These are phyloP conservation scores for Drosophila novamexicana DNA, from an alignment of 1,140 invertebrate genomes.

Conservation along the genomic window DNA sequence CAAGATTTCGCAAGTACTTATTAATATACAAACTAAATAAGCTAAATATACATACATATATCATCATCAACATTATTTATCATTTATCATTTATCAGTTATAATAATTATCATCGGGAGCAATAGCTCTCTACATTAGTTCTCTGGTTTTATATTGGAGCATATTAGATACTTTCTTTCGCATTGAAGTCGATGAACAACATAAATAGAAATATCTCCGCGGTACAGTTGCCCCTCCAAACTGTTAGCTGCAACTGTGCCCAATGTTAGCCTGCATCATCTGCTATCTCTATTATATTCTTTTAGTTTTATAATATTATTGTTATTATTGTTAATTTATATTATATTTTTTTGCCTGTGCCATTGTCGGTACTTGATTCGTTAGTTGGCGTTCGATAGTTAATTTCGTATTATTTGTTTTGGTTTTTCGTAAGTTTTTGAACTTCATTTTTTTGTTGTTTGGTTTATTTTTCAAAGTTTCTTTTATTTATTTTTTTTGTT, in stretches of 20 bases:
- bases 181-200: too few relatives aligned
- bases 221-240: slow-evolving; percentile 24
- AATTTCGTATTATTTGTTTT: slow-evolving; percentile 41
- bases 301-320: neutral
- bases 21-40: slow-evolving; percentile 69
- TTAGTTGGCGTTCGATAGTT: slow-evolving; percentile 49
- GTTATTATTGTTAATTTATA: too few relatives aligned
- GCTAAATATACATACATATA: slow-evolving; percentile 74
- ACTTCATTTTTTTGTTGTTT: slow-evolving; percentile 53
- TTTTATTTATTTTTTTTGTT: slow-evolving; percentile 44
- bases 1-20: slow-evolving; percentile 70
- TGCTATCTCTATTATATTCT: slow-evolving; percentile 1
- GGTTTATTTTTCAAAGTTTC: slow-evolving; percentile 38
- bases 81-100: slow-evolving; percentile 39
- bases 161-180: slow-evolving; percentile 24
- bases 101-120: slow-evolving; percentile 43
- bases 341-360: slow-evolving; percentile 16
- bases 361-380: slow-evolving; percentile 46
- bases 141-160: slow-evolving; percentile 47
- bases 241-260: slow-evolving; percentile 22
- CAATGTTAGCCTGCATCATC: slow-evolving; percentile 23
- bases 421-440: slow-evolving; percentile 58
- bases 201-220: neutral
- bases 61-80: slow-evolving; percentile 41
- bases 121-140: slow-evolving; percentile 34